These are phyloP conservation scores for Trachelus tabidus DNA, from an alignment of 2,888 invertebrate species.

Conservation along the genomic window DNA sequence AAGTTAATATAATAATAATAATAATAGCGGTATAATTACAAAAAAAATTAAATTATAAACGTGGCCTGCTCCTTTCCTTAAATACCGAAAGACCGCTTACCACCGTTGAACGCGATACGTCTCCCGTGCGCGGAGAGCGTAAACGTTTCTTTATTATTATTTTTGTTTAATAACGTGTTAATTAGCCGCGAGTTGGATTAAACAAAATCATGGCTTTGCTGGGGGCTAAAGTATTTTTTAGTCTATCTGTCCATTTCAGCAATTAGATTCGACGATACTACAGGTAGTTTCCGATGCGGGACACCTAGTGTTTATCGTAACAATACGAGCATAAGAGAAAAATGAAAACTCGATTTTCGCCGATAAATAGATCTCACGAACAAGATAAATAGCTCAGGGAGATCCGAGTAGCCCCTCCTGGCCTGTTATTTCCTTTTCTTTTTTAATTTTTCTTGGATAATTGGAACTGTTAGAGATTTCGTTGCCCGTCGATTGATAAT, in stretches of 20 bases:
- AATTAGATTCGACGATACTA: background rate
- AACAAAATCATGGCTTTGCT: background rate
- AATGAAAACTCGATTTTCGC: background rate
- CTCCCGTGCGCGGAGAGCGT: background rate
- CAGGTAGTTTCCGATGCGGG: background rate
- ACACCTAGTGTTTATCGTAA: background rate
- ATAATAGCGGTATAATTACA: slow-evolving; percentile 3
- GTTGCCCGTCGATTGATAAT: background rate
- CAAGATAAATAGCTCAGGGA: background rate
- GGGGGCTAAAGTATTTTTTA: slow-evolving; percentile 4
- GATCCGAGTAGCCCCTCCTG: background rate
- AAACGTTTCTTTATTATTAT: background rate
- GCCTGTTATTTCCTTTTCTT: background rate
- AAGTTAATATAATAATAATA: slow-evolving; percentile 61
- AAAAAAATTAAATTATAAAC: slow-evolving; percentile 7
- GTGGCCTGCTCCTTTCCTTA: background rate
- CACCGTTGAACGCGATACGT: background rate
- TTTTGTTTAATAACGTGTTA: background rate
- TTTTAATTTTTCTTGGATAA: background rate
- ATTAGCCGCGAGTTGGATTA: background rate
- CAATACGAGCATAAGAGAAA: background rate
- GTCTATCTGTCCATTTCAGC: background rate
- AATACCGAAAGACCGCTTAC: background rate
- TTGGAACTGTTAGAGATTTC: background rate
- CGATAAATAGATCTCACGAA: background rate